These are phyloP conservation scores for Stictonetta naevosa DNA, from an alignment of 2,113 vertebrate genomes.

Conservation along the genomic window DNA sequence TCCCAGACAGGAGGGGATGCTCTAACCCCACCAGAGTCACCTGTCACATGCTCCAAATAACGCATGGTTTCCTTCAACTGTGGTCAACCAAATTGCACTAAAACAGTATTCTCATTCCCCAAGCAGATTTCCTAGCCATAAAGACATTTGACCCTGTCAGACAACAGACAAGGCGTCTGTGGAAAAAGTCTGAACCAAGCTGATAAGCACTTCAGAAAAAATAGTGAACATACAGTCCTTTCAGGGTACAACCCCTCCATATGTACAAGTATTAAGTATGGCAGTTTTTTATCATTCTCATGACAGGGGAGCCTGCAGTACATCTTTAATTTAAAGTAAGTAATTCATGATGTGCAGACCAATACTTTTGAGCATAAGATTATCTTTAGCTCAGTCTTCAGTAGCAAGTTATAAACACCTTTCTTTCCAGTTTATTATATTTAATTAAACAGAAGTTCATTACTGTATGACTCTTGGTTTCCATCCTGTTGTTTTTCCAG, in stretches of 20 bases:
- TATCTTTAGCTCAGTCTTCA: neutral
- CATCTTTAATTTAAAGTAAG: neutral
- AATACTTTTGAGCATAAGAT: neutral
- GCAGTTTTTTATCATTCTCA: neutral
- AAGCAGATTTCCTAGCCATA: neutral
- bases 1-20: neutral
- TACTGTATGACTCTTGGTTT: neutral
- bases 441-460: slow-evolving; percentile 6
- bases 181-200: slow-evolving; percentile 1
- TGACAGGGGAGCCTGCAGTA: neutral
- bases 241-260: neutral
- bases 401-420: neutral
- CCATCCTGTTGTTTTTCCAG: neutral
- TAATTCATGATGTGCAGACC: neutral
- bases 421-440: neutral
- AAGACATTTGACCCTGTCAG: neutral
- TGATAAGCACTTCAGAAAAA: neutral
- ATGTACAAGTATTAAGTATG: neutral
- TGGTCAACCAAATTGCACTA: neutral
- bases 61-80: neutral
- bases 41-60: neutral
- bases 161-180: neutral
- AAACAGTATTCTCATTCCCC: neutral
- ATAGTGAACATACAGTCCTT: neutral
- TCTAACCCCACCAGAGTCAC: neutral